Evolutionary conservation across 2,888 invertebrate species (phyloP).

Genomic region (Drosophila buzzatii): DNA sequence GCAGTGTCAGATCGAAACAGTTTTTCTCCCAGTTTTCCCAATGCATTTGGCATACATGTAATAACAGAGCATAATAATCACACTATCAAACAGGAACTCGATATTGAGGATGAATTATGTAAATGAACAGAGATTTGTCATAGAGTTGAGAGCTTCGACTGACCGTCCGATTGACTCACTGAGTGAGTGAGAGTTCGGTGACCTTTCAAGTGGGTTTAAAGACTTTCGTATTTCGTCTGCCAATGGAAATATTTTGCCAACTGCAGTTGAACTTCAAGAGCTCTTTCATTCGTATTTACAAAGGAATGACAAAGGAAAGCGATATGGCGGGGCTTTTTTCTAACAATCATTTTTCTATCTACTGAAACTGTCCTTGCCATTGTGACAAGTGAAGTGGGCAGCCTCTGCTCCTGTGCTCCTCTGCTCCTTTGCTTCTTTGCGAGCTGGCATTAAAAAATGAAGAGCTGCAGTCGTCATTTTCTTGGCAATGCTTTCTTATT

Average conservation of each 20-base stretch:
- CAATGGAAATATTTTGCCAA: constrained; percentile 20
- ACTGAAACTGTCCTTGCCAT: constrained; percentile 53
- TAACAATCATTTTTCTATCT: constrained; percentile 46
- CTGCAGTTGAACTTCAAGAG: constrained; percentile 52
- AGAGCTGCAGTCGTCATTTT: constrained; percentile 71
- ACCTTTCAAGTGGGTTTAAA: constrained; percentile 38
- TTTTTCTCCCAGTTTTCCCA: background rate
- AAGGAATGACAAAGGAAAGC: constrained; percentile 54
- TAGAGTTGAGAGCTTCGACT: background rate
- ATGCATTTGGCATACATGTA: constrained; percentile 60
- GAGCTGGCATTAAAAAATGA: constrained; percentile 27
- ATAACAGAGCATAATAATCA: constrained; percentile 65
- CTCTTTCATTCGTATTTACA: constrained; percentile 25
- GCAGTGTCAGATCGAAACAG: constrained; percentile 34
- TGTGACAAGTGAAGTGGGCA: constrained; percentile 66
- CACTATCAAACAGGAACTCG: constrained; percentile 27
- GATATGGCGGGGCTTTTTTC: constrained; percentile 48
- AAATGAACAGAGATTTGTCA: constrained; percentile 26
- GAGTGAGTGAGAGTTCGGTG: constrained; percentile 31
- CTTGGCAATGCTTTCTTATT: constrained; percentile 64
- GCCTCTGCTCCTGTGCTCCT: constrained; percentile 4
- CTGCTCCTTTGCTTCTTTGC: background rate
- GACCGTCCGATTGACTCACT: background rate
- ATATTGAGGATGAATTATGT: constrained; percentile 44
- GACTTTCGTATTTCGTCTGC: constrained; percentile 40